These are phyloP conservation scores for Pelobates cultripes DNA, from an alignment of 2,797 vertebrate genomes.

Conservation along the genomic window DNA sequence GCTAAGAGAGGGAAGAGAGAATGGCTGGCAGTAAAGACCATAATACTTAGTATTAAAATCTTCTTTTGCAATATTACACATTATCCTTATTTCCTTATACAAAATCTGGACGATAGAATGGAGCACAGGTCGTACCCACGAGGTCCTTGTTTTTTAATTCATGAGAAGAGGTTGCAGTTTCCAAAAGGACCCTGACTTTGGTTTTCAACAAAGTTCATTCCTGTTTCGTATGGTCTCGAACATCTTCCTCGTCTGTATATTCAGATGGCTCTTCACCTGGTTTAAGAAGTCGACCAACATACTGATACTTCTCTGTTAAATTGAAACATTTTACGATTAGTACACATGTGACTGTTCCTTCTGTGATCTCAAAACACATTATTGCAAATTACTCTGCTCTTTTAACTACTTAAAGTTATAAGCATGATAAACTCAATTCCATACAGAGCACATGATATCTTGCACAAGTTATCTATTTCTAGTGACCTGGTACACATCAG, in stretches of 20 bases:
- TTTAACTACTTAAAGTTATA: too few relatives aligned
- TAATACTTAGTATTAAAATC: constrained; percentile 74
- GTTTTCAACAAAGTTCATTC: constrained; percentile 89
- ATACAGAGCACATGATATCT: too few relatives aligned
- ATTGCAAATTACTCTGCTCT: too few relatives aligned
- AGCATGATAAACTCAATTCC: too few relatives aligned
- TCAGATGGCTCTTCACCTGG: constrained; percentile 97
- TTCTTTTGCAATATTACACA: constrained; percentile 65
- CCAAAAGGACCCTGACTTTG: constrained; percentile 88
- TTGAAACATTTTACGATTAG: constrained; percentile 41
- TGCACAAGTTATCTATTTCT: too few relatives aligned
- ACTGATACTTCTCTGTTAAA: constrained; percentile 96
- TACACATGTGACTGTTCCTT: too few relatives aligned
- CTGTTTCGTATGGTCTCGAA: constrained; percentile 97
- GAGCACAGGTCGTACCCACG: constrained; percentile 72
- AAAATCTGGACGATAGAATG: constrained; percentile 72
- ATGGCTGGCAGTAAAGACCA: constrained; percentile 71
- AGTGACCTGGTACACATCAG: too few relatives aligned
- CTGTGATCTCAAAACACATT: too few relatives aligned
- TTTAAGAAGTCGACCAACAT: constrained; percentile 95
- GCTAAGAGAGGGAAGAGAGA: constrained; percentile 59
- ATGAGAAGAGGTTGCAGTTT: constrained; percentile 77
- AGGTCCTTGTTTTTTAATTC: constrained; percentile 68
- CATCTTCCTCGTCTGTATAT: constrained; percentile 98
- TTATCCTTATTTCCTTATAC: constrained; percentile 70